Evolutionary conservation across 2,113 vertebrate genomes (phyloP), one percentile per base, ranked within the genome.

Genomic region (Python bivittatus): DNA sequence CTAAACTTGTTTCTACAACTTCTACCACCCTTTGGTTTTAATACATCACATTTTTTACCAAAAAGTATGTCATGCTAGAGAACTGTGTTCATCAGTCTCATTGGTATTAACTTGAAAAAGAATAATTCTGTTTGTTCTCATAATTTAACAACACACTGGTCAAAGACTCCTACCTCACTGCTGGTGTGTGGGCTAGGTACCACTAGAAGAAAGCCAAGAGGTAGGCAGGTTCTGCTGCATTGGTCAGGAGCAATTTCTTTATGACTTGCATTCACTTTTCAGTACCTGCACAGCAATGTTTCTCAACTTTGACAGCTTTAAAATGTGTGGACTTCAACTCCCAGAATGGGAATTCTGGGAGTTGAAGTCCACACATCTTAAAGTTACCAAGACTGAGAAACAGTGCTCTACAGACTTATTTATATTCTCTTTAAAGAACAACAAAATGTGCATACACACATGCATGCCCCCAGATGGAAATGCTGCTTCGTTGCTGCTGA

Each of bases 321-420:
- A n/a, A n/a, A n/a, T n/a, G n/a, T n/a, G n/a, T n/a, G n/a, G n/a
- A n/a, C n/a, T n/a, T n/a, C n/a, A n/a, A n/a, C n/a, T n/a, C n/a
- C n/a, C n/a, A n/a, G n/a, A n/a, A n/a, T n/a, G n/a, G n/a, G n/a
- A n/a, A n/a, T n/a, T n/a, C n/a, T n/a, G n/a, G n/a, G n/a, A n/a
- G n/a, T n/a, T n/a, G n/a, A n/a, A n/a, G n/a, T n/a, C n/a, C n/a
- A n/a, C n/a, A n/a, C n/a, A n/a, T n/a, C n/a, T n/a, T n/a, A n/a
- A n/a, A n/a, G n/a, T n/a, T n/a, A n/a, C n/a, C n/a, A n/a, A n/a
- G n/a, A n/a, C n/a, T n/a, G n/a, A n/a, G n/a, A n/a, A n/a, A n/a
- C n/a, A n/a, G n/a, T n/a, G n/a, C n/a, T 90, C 53, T 93, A 87
- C 56, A 84, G 29, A 15, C 56, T 61, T 33, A 93, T 72, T 83